Percentiles rank a stretch among this genome's conserved stretches.
Conservation (phyloP, 2,888 invertebrate species). For the Drosophila limbata region DNA sequence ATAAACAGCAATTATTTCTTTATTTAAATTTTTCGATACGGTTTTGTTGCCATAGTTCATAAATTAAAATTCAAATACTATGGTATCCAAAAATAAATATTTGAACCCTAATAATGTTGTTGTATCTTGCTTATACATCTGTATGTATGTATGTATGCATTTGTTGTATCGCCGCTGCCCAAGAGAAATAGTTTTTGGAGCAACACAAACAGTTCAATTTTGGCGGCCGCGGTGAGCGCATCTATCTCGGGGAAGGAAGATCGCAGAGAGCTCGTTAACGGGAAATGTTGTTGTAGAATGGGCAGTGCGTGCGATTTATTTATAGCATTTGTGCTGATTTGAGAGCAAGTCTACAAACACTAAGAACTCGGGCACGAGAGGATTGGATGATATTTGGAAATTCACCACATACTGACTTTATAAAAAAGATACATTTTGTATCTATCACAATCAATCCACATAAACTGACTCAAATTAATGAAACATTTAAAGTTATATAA, state of each 20-base stretch:
- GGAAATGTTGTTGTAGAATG: conserved; percentile 41
- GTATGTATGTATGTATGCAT: conserved; percentile 9
- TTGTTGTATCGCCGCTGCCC: conserved; percentile 12
- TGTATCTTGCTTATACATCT: conserved; percentile 12
- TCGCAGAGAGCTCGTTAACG: conserved; percentile 32
- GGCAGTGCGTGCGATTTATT: conserved; percentile 69
- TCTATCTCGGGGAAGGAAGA: conserved; percentile 11
- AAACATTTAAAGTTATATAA: conserved; percentile 51
- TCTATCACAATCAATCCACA: neutral
- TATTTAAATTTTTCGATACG: conserved; percentile 18
- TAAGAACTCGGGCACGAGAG: conserved; percentile 7
- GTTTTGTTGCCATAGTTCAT: conserved; percentile 55
- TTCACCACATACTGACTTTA: neutral
- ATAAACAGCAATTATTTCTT: conserved; percentile 35
- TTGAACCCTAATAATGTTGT: conserved; percentile 15
- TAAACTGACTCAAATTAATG: neutral
- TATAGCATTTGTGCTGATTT: conserved; percentile 70
- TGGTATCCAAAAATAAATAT: conserved; percentile 28
- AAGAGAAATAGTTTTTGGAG: conserved; percentile 60
- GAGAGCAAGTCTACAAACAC: conserved; percentile 31
- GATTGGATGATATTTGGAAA: neutral
- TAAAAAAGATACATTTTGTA: conserved; percentile 7
- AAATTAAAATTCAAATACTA: conserved; percentile 46
- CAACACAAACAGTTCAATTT: conserved; percentile 59
- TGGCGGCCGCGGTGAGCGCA: conserved; percentile 56